Conservation (phyloP, 1,140 invertebrate genomes). For the Apis mellifera region Amel_HAv3.1 CM009935.2:9071501-9072000, state of each 20-base stretch:
- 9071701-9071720: constrained; percentile 74
- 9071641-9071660: constrained; percentile 60
- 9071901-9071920: background rate
- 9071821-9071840: constrained; percentile 70
- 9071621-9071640: background rate
- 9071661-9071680: constrained; percentile 74
- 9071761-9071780: background rate
- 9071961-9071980: too few species aligned
- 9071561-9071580: constrained; percentile 24
- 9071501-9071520: constrained; percentile 48
- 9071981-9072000: constrained; percentile 30
- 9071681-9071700: constrained; percentile 69
- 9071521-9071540: background rate
- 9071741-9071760: background rate
- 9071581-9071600: constrained; percentile 33
- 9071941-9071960: background rate
- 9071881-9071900: constrained; percentile 40
- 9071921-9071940: background rate
- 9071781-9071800: background rate
- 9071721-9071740: constrained; percentile 74
- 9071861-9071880: constrained; percentile 26
- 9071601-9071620: background rate
- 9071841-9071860: constrained; percentile 68
- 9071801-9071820: constrained; percentile 46
- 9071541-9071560: background rate